Percentiles rank a stretch among this genome's conserved stretches.
Evolutionary conservation across 2,113 vertebrate genomes (phyloP).

Genomic region (Nanorana parkeri): DNA sequence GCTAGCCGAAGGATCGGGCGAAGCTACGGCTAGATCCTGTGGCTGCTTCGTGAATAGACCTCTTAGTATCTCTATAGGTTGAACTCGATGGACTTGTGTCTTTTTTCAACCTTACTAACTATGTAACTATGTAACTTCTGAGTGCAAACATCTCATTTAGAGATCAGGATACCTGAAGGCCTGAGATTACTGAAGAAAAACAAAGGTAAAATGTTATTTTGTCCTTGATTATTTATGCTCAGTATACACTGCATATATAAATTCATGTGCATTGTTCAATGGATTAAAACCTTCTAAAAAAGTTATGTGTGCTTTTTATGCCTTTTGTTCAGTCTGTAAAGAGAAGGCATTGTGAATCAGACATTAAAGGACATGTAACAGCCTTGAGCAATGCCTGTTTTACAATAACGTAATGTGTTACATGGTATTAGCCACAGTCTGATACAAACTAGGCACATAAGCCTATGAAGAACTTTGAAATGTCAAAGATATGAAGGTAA

Average conservation of each 20-base stretch:
- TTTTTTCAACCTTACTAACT: too few relatives aligned
- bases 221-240: not conserved
- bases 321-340: conserved; percentile 5
- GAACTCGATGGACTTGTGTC: too few relatives aligned
- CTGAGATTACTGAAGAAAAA: not conserved
- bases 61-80: too few relatives aligned
- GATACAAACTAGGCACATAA: not conserved
- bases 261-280: conserved; percentile 6
- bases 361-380: conserved; percentile 26
- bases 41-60: too few relatives aligned
- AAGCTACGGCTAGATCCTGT: too few relatives aligned
- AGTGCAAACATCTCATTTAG: not conserved
- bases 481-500: not conserved
- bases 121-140: too few relatives aligned
- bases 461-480: conserved; percentile 13
- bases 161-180: not conserved
- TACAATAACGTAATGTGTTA: conserved; percentile 22
- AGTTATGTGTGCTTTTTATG: conserved; percentile 15
- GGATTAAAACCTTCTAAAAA: conserved; percentile 11
- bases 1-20: too few relatives aligned
- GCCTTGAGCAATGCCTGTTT: conserved; percentile 20
- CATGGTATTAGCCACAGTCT: conserved; percentile 19
- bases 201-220: conserved; percentile 10
- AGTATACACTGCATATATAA: not conserved
- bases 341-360: conserved; percentile 10